Percentiles rank a stretch among this genome's conserved stretches.
These are phyloP conservation scores for Nemapogon koenigi DNA, from an alignment of 2,888 invertebrate species.

Conservation along the genomic window DNA sequence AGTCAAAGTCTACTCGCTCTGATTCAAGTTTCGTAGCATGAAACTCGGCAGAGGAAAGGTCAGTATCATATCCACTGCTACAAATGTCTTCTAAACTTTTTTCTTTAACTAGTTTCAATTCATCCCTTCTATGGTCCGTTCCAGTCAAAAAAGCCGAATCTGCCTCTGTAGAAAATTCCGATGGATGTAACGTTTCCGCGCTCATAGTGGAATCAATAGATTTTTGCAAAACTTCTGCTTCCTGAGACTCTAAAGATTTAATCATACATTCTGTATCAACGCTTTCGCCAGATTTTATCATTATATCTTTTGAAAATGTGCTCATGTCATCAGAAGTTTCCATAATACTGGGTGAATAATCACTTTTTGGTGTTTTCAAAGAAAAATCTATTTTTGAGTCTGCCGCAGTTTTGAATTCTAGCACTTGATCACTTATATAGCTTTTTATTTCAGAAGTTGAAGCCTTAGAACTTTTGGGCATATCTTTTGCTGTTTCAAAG, in stretches of 20 bases:
- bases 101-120: slow-evolving; percentile 51
- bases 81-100: slow-evolving; percentile 70
- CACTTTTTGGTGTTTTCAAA: slow-evolving; percentile 35
- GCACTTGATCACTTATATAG: slow-evolving; percentile 13
- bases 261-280: slow-evolving; percentile 58
- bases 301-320: slow-evolving; percentile 48
- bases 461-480: slow-evolving; percentile 15
- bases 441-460: background rate
- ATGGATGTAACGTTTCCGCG: slow-evolving; percentile 57
- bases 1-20: slow-evolving; percentile 56
- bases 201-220: slow-evolving; percentile 61
- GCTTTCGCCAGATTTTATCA: slow-evolving; percentile 60
- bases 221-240: slow-evolving; percentile 56
- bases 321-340: slow-evolving; percentile 51
- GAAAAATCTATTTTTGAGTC: slow-evolving; percentile 31
- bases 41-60: slow-evolving; percentile 70
- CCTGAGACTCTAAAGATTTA: slow-evolving; percentile 58
- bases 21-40: slow-evolving; percentile 59
- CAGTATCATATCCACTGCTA: slow-evolving; percentile 72
- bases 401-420: slow-evolving; percentile 31
- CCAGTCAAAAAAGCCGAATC: slow-evolving; percentile 54
- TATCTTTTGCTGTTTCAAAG: slow-evolving; percentile 38
- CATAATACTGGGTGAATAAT: slow-evolving; percentile 43
- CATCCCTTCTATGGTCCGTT: slow-evolving; percentile 41
- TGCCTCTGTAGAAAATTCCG: slow-evolving; percentile 58